A percentile compares a stretch with the other conserved stretches of the same genome.
phyloP scores from a whole-genome alignment of 1,140 invertebrate genomes.

The Drosophila repletoides region DNA sequence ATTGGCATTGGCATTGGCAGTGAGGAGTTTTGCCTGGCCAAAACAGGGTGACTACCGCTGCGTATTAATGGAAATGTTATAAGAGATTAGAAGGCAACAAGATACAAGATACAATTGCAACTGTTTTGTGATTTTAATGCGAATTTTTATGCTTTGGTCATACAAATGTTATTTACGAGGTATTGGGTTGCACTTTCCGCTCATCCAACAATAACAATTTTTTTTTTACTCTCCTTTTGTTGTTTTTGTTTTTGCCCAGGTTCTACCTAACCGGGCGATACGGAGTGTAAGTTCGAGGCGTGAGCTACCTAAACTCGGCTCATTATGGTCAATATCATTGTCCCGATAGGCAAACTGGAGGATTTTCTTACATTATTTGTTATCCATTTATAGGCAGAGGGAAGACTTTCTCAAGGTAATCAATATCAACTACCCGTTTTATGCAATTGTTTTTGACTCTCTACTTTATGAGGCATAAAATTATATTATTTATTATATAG shows the following conservation, averaged over 20 bases:
- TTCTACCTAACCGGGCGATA: not conserved
- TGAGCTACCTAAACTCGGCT: slow-evolving; percentile 68
- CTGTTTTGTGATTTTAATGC: slow-evolving; percentile 69
- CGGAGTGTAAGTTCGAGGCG: slow-evolving; percentile 22
- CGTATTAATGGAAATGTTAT: slow-evolving; percentile 78
- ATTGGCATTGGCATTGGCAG: slow-evolving; percentile 56
- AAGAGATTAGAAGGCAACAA: slow-evolving; percentile 65
- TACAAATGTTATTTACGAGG: slow-evolving; percentile 57
- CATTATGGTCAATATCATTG: slow-evolving; percentile 58
- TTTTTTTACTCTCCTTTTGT: too few species aligned
- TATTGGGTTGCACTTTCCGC: slow-evolving; percentile 20
- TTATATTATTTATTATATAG: too few species aligned
- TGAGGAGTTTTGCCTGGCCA: slow-evolving; percentile 6
- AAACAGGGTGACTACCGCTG: slow-evolving; percentile 57
- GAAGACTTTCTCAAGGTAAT: slow-evolving; percentile 53
- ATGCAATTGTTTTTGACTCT: slow-evolving; percentile 52
- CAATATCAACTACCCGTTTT: slow-evolving; percentile 55
- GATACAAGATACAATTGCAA: slow-evolving; percentile 62
- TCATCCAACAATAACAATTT: slow-evolving; percentile 32
- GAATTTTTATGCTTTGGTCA: slow-evolving; percentile 64
- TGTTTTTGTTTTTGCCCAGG: slow-evolving; percentile 27
- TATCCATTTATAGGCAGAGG: slow-evolving; percentile 4
- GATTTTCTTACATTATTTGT: slow-evolving; percentile 16
- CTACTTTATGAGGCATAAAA: slow-evolving; percentile 51
- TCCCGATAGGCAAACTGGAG: slow-evolving; percentile 9